phyloP scores from a whole-genome alignment of 2,113 vertebrate species.

The Rhinoptilus africanus region DNA sequence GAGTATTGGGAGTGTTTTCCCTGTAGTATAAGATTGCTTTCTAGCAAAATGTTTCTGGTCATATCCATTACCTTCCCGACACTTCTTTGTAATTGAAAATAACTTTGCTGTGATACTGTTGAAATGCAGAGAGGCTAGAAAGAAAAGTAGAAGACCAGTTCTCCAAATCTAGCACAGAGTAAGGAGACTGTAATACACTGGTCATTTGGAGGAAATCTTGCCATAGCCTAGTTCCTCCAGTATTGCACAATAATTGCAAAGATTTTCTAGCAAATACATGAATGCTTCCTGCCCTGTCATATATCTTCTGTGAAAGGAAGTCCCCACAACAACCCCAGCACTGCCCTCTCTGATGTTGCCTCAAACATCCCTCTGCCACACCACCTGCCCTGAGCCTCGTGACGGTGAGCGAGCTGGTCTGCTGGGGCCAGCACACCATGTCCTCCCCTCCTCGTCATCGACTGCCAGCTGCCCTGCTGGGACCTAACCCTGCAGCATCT shows the following conservation, averaged over 20 bases:
- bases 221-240: background rate
- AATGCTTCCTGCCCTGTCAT: background rate
- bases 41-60: background rate
- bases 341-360: background rate
- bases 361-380: background rate
- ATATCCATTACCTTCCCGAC: background rate
- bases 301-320: background rate
- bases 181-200: background rate
- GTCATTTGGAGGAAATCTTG: background rate
- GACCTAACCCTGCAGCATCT: background rate
- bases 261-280: background rate
- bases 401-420: background rate
- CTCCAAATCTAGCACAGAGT: background rate
- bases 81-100: background rate
- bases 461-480: background rate
- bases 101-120: background rate
- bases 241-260: background rate
- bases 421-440: fast-evolving
- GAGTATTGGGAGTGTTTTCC: background rate
- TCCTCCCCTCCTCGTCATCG: background rate
- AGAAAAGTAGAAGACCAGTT: background rate
- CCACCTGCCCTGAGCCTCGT: fast-evolving
- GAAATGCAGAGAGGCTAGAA: background rate
- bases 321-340: background rate
- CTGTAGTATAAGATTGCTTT: background rate